phyloP scores from a whole-genome alignment of 1,140 invertebrate species.

The Heliothis virescens region DNA sequence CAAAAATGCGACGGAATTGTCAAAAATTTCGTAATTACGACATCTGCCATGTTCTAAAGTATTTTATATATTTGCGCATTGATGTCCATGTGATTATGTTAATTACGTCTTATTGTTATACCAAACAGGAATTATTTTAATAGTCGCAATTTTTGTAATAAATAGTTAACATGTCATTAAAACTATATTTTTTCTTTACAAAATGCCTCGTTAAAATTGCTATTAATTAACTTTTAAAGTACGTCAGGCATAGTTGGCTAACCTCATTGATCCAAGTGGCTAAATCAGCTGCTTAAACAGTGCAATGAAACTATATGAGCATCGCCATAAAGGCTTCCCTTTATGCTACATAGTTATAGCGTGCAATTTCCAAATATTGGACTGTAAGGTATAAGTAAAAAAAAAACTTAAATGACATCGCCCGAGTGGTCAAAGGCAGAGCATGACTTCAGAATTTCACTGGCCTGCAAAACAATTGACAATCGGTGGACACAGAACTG shows the following conservation, averaged over 20 bases:
- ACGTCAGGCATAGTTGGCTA: background rate
- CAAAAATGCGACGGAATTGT: background rate
- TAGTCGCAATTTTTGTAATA: slow-evolving; percentile 2
- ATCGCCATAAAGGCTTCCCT: background rate
- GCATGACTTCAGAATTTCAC: no score
- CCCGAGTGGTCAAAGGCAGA: no score
- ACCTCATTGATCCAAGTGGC: slow-evolving; percentile 7
- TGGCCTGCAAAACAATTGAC: no score
- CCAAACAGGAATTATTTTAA: slow-evolving; percentile 1
- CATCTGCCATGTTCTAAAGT: no score
- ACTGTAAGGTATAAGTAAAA: no score
- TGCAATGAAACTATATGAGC: background rate
- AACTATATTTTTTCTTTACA: background rate
- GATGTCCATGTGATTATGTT: slow-evolving; percentile 10
- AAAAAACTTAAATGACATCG: no score
- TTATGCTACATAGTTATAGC: no score
- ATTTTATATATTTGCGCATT: background rate
- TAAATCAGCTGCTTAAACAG: slow-evolving; percentile 21
- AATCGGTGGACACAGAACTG: no score
- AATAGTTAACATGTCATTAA: background rate
- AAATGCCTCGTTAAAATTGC: no score
- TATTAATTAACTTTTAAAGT: no score
- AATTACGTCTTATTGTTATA: slow-evolving; percentile 23
- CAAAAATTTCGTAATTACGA: background rate
- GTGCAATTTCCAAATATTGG: no score